These are phyloP conservation scores for Aix galericulata DNA, from an alignment of 2,113 vertebrate genomes.

Conservation along the genomic window DNA sequence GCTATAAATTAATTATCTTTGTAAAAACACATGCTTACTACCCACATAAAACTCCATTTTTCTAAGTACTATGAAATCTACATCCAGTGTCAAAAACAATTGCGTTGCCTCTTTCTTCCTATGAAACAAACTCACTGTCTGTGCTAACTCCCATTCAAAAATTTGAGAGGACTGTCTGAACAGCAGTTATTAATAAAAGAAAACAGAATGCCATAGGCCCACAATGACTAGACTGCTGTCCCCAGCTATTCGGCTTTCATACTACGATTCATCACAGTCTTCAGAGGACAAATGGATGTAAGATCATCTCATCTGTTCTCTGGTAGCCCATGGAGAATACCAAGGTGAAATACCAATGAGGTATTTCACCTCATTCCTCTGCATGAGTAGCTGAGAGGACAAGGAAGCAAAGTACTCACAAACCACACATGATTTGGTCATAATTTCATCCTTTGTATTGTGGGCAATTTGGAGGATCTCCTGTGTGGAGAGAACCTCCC, in stretches of 20 bases:
- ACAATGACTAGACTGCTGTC: neutral
- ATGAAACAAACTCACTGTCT: constrained; percentile 12
- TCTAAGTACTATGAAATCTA: constrained; percentile 7
- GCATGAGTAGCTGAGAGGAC: neutral
- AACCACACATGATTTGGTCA: accelerated
- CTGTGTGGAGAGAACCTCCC: neutral
- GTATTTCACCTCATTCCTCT: neutral
- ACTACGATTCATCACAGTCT: neutral
- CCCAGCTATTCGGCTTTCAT: neutral
- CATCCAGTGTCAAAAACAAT: neutral
- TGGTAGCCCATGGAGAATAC: neutral
- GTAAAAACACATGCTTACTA: constrained; percentile 51
- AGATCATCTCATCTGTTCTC: neutral
- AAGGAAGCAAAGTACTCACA: neutral
- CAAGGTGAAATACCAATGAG: neutral
- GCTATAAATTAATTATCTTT: constrained; percentile 43
- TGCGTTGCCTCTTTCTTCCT: constrained; percentile 1
- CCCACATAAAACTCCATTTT: neutral
- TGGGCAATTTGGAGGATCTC: neutral
- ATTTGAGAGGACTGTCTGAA: neutral
- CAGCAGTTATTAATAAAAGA: neutral
- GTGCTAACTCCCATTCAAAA: neutral
- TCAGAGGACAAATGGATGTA: neutral
- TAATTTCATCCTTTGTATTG: neutral
- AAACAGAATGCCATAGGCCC: neutral